Evolutionary conservation across 2,888 invertebrate species (phyloP).

Genomic region (Drosophila lacicola): DNA sequence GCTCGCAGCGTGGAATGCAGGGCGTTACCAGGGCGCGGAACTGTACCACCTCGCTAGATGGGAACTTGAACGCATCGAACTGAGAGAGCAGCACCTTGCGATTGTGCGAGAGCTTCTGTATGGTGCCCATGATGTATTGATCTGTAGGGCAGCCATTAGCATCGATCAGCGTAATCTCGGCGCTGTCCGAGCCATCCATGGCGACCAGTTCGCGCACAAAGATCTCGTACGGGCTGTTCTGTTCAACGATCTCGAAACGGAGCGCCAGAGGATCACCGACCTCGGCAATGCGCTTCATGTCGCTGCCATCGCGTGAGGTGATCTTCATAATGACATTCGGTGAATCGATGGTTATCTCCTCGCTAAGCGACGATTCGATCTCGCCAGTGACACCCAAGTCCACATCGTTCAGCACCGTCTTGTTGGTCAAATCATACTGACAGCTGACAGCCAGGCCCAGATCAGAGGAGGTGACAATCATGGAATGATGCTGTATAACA

Average conservation of each 20-base stretch:
- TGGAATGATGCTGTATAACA: constrained; percentile 97
- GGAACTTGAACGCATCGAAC: constrained; percentile 98
- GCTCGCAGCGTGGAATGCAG: constrained; percentile 96
- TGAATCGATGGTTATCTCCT: constrained; percentile 96
- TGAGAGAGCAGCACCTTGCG: constrained; percentile 95
- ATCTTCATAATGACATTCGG: constrained; percentile 98
- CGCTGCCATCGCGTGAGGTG: constrained; percentile 93
- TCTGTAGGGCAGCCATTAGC: constrained; percentile 96
- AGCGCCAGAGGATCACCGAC: constrained; percentile 96
- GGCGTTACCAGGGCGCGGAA: constrained; percentile 97
- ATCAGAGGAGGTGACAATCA: constrained; percentile 97
- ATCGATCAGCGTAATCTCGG: constrained; percentile 96
- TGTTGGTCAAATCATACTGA: constrained; percentile 97
- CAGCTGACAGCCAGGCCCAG: constrained; percentile 96
- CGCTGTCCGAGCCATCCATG: constrained; percentile 96
- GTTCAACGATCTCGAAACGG: constrained; percentile 96
- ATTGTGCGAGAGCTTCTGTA: constrained; percentile 92
- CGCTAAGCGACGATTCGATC: constrained; percentile 93
- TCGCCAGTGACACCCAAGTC: constrained; percentile 95
- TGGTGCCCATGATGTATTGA: constrained; percentile 97
- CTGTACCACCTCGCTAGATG: constrained; percentile 96
- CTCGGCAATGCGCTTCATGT: constrained; percentile 94
- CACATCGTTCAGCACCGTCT: constrained; percentile 96
- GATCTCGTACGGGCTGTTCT: constrained; percentile 97
- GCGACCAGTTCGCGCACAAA: constrained; percentile 97